Evolutionary conservation across 2,113 vertebrate species (phyloP).

Genomic region (Lathamus discolor): DNA sequence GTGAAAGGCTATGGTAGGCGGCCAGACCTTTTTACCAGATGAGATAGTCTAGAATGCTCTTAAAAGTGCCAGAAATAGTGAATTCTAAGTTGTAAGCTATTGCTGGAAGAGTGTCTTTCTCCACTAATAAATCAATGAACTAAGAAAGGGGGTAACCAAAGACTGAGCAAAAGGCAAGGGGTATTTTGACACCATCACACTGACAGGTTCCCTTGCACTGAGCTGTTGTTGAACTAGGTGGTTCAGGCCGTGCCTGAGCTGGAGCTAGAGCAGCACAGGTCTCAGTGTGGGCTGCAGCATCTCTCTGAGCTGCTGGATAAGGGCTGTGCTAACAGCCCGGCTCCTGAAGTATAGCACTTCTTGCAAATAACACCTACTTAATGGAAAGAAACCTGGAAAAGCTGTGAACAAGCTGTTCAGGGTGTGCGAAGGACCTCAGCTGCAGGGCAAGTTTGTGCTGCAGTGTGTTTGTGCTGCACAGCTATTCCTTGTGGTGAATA

Average conservation of each 20-base stretch:
- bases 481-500: not conserved
- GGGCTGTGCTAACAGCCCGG: not conserved
- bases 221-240: not conserved
- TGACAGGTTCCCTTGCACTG: not conserved
- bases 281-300: not conserved
- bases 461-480: not conserved
- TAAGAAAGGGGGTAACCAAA: not conserved
- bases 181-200: rapidly evolving
- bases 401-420: not conserved
- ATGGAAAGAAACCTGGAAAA: not conserved
- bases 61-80: not conserved
- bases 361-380: not conserved
- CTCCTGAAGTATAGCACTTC: not conserved
- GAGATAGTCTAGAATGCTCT: not conserved
- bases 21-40: not conserved
- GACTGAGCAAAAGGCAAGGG: not conserved
- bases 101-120: not conserved
- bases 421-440: not conserved
- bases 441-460: not conserved
- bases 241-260: not conserved
- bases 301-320: not conserved
- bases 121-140: not conserved
- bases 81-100: not conserved
- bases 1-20: not conserved
- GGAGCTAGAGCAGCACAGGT: not conserved